Base-by-base conservation (phyloP, 92 coral and sea anemone genomes). In the Actinostola sp. region DNA sequence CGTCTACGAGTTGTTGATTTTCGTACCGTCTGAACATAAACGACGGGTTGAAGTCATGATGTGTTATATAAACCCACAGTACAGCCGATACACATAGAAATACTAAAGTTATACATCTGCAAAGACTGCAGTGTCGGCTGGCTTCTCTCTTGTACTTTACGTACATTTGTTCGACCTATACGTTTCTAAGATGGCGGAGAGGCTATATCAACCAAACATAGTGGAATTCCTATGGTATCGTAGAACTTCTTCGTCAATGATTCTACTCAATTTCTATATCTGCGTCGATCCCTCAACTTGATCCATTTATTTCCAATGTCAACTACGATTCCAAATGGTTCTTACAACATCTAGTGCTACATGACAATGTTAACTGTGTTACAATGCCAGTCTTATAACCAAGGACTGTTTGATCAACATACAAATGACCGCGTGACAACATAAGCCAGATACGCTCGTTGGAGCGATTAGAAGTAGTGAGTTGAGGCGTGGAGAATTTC, bases 121-220 rank as follows among this genome's bases (percentile, higher is more conserved):
- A 68, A 33, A 51, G n/a, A 8, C 42, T 68, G 63, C 74, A 68
- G 50, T 68, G 59, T 33, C 74, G 61, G 32, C 46, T 56, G 7
- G 74, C 74, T 31, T 68, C 74, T 50, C 74, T 27, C 33, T 68
- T 68, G 61, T 68, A 68, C 74, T 68, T 68, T 9, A 68, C 31
- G 30, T 28, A 52, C 74, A 68, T 68, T 8, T 1, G 33, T 51
- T 17, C 19, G 45, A 53, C 9, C 30, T 53, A 7, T 7, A 7
- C 45, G n/a, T 46, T 13, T 46, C 23, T 13, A 16, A 20, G 27
- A 16, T 20, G 25, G 20, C 39, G 24, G 63, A 20, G 36, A 36
- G 42, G 42, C 11, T 36, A 11, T 36, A 4, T 11, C 42, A 4
- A 4, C 4, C 11, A 4, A 36, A 4, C 42, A n/a, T n/a, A n/a